Conservation (phyloP, 2,888 invertebrate genomes). For the Zele albiditarsus region DNA sequence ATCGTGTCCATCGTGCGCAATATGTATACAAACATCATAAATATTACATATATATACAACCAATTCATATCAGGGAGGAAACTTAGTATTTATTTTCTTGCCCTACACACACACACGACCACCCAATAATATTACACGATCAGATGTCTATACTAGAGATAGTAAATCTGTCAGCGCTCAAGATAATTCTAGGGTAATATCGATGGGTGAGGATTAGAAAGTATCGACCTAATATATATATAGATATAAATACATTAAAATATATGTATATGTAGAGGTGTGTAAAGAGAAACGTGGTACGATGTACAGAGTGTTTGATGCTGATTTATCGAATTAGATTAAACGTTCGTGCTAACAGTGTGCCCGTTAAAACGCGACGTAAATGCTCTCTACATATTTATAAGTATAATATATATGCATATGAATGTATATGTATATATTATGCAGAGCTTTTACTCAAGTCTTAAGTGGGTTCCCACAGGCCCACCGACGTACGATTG, state of each 20-base stretch:
- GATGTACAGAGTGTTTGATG: constrained; percentile 2
- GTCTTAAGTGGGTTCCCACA: constrained; percentile 15
- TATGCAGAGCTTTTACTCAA: background rate
- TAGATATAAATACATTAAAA: background rate
- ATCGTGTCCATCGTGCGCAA: constrained; percentile 27
- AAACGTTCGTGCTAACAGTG: constrained; percentile 14
- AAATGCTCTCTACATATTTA: constrained; percentile 4
- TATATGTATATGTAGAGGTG: background rate
- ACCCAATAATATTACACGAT: constrained; percentile 30
- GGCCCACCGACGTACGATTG: constrained; percentile 11
- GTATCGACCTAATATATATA: constrained; percentile 16
- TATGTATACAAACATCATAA: constrained; percentile 10
- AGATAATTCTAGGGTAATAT: constrained; percentile 38
- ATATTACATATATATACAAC: background rate
- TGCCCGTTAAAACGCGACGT: background rate
- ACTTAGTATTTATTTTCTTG: constrained; percentile 31
- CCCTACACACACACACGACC: constrained; percentile 10
- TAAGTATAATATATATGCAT: background rate
- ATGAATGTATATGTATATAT: constrained; percentile 5
- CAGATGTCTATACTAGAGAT: constrained; percentile 16
- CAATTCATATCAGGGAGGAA: constrained; percentile 5
- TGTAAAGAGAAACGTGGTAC: constrained; percentile 10
- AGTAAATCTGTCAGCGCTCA: constrained; percentile 43
- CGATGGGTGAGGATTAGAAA: constrained; percentile 40
- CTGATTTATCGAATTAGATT: constrained; percentile 33